Evolutionary conservation across 2,113 vertebrate genomes (phyloP).

Genomic region (Picathartes gymnocephalus): DNA sequence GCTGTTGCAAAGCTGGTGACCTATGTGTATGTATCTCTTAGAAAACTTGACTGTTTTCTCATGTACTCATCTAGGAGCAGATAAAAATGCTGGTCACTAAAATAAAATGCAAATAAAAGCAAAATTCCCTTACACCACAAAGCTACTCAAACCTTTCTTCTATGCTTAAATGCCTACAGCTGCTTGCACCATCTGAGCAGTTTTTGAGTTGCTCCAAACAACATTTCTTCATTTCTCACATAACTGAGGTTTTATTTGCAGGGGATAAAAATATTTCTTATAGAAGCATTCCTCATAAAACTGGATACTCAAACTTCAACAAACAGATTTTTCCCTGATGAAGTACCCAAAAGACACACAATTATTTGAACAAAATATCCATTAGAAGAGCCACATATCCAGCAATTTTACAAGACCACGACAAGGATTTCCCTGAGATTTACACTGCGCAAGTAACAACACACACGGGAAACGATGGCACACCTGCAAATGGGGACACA

Average conservation of each 20-base stretch:
- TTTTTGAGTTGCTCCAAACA: not conserved
- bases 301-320: not conserved
- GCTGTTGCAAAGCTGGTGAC: not conserved
- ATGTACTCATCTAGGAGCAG: not conserved
- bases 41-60: not conserved
- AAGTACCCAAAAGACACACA: not conserved
- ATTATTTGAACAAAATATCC: not conserved
- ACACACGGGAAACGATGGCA: not conserved
- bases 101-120: not conserved
- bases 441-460: not conserved
- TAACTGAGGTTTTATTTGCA: not conserved
- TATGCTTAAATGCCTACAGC: not conserved
- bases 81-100: not conserved
- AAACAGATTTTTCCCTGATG: not conserved
- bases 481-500: not conserved
- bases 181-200: not conserved
- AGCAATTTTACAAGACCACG: not conserved
- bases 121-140: not conserved
- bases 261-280: not conserved
- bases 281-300: not conserved
- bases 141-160: not conserved
- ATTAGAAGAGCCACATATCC: not conserved
- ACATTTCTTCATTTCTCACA: not conserved
- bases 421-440: not conserved
- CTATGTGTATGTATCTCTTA: not conserved